phyloP scores from a whole-genome alignment of 2,797 vertebrate genomes.

The Arctocebus calabarensis region DNA sequence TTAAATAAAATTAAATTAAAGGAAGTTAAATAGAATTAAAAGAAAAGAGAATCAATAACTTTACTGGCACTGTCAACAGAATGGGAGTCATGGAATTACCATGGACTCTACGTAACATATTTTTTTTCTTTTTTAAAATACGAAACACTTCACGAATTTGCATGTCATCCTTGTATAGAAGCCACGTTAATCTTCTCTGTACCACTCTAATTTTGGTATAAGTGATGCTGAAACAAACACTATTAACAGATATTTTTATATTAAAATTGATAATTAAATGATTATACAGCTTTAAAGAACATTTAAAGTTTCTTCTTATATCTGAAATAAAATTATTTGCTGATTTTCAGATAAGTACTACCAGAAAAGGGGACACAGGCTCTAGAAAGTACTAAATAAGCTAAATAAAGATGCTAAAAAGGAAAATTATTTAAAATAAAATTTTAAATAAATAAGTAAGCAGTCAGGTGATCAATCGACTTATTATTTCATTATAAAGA shows the following conservation, averaged over 20 bases:
- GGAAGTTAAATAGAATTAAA: conserved; percentile 60
- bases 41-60: neutral
- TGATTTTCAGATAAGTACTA: conserved; percentile 59
- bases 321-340: conserved; percentile 42
- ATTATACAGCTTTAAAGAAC: conserved; percentile 45
- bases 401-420: conserved; percentile 43
- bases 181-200: neutral
- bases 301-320: conserved; percentile 51
- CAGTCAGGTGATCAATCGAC: neutral
- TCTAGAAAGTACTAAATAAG: conserved; percentile 21
- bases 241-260: conserved; percentile 18
- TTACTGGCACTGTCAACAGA: neutral
- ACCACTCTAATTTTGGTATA: neutral
- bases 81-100: neutral
- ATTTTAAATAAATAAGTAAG: conserved; percentile 38
- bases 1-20: conserved; percentile 50
- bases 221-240: neutral
- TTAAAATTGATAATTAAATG: conserved; percentile 45
- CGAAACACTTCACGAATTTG: neutral
- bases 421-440: conserved; percentile 37
- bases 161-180: neutral
- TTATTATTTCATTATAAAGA: conserved; percentile 36
- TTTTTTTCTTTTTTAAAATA: neutral
- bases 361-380: neutral
- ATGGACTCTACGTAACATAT: neutral